phyloP scores from a whole-genome alignment of 2,888 invertebrate genomes.

The Julus scandinavius region DNA sequence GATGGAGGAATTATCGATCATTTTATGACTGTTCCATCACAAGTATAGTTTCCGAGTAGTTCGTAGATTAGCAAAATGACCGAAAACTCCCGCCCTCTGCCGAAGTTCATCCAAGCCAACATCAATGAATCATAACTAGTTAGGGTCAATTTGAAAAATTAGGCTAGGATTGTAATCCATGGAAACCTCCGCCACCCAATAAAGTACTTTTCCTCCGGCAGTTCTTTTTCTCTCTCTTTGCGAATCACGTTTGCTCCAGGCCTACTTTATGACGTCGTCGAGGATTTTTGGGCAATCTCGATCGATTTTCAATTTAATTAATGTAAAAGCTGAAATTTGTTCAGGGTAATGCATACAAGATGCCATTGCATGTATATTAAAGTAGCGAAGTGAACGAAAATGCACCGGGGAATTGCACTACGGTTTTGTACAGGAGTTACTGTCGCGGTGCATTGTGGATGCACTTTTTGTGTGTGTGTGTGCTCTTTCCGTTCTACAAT shows the following conservation, averaged over 20 bases:
- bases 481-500: no score
- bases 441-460: neutral
- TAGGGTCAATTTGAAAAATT: neutral
- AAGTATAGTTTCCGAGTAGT: no score
- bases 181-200: neutral
- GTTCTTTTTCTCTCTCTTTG: neutral
- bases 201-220: neutral
- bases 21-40: no score
- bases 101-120: no score
- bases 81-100: no score
- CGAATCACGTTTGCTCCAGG: neutral
- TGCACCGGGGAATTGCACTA: neutral
- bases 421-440: no score
- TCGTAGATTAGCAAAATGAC: no score
- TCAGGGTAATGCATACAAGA: conserved; percentile 27
- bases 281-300: neutral
- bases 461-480: neutral
- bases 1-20: no score
- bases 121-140: neutral
- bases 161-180: neutral
- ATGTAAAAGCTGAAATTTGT: conserved; percentile 33
- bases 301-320: conserved; percentile 33
- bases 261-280: conserved; percentile 12
- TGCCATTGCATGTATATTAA: conserved; percentile 33
- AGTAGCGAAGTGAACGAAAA: neutral